Conservation (phyloP, 2,797 vertebrate species). For the Manis pentadactyla region DNA sequence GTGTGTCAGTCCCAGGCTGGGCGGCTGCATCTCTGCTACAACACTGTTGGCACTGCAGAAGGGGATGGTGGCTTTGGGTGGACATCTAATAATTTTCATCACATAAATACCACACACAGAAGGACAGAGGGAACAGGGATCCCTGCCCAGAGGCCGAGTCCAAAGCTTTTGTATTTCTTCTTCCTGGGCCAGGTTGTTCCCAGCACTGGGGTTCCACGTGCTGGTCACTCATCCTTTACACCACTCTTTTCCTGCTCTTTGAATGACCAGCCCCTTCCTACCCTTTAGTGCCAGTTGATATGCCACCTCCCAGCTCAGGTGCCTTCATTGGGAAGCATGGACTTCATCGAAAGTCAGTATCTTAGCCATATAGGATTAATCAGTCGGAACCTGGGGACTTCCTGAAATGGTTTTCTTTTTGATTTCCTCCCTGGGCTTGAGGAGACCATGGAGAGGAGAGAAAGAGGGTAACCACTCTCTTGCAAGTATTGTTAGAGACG, state of each 20-base stretch:
- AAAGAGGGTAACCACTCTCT: slow-evolving; percentile 53
- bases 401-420: neutral
- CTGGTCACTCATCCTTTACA: neutral
- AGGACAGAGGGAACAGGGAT: too few relatives aligned
- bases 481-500: slow-evolving; percentile 56
- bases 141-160: neutral
- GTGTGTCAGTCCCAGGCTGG: neutral
- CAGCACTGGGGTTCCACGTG: neutral
- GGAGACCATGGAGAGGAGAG: slow-evolving; percentile 61
- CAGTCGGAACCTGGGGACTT: neutral
- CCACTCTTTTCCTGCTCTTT: neutral
- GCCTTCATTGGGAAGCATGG: neutral
- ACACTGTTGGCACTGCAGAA: neutral
- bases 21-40: rapidly evolving
- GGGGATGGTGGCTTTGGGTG: neutral
- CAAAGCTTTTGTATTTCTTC: neutral
- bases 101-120: neutral
- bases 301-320: neutral
- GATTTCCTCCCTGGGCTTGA: slow-evolving; percentile 82
- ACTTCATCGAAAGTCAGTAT: neutral
- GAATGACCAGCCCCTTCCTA: neutral
- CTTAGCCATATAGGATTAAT: neutral
- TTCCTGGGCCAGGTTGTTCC: too few relatives aligned
- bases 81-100: neutral
- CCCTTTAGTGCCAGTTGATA: neutral